Conservation (phyloP, 2,888 invertebrate genomes). For the Heliconius charithonia region DNA sequence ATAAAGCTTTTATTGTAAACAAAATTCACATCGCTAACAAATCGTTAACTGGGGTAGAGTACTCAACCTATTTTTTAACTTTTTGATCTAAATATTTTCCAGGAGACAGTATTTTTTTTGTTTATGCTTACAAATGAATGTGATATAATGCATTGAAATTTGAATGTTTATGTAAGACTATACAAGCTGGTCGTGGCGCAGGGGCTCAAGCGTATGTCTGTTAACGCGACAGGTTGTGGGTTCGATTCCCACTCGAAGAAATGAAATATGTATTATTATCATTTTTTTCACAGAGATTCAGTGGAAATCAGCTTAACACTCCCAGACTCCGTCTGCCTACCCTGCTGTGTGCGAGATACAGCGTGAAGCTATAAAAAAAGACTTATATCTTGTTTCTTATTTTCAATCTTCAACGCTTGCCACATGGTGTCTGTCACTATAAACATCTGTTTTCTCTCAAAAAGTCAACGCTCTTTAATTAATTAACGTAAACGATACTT, state of each 20-base stretch:
- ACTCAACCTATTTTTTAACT: conserved; percentile 22
- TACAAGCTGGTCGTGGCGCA: no score
- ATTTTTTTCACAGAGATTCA: no score
- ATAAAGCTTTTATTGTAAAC: conserved; percentile 1
- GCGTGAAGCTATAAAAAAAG: no score
- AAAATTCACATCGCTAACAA: neutral
- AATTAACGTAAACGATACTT: neutral
- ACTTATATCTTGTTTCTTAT: neutral
- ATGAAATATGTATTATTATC: no score
- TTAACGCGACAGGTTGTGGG: no score
- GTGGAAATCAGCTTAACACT: no score
- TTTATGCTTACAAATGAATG: neutral
- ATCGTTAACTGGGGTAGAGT: conserved; percentile 23
- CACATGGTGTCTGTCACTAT: conserved; percentile 8
- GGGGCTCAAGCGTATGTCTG: no score
- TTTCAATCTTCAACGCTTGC: neutral
- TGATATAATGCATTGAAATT: neutral
- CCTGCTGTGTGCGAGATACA: no score
- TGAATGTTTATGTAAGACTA: neutral
- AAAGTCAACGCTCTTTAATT: neutral
- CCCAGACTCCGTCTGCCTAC: no score
- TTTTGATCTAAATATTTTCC: conserved; percentile 10
- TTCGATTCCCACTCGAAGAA: no score
- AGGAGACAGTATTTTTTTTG: neutral
- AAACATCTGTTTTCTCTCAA: conserved; percentile 17